phyloP scores from a whole-genome alignment of 1,140 invertebrate genomes.

The Ceratoteleas bidentatus region DNA sequence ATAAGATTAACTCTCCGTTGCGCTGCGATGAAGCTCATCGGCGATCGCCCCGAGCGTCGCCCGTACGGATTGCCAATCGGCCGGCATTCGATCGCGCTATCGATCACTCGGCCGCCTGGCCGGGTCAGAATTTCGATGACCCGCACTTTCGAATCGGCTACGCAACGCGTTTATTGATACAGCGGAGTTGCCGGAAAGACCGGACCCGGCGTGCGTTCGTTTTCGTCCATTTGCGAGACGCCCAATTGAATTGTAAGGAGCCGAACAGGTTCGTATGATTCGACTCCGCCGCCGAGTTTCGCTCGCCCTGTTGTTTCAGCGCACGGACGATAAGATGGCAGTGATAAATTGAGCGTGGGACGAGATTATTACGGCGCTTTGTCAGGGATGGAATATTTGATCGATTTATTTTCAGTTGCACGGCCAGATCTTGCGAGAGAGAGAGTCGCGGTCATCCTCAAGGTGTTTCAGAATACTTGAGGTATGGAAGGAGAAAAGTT shows the following conservation, averaged over 20 bases:
- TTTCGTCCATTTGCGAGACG: background rate
- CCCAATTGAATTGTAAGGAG: background rate
- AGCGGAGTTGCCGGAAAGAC: background rate
- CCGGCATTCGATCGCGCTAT: background rate
- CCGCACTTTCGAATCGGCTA: constrained; percentile 8
- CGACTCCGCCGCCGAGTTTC: too few relatives aligned
- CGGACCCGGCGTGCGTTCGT: background rate
- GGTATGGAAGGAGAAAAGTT: too few relatives aligned
- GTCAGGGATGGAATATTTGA: too few relatives aligned
- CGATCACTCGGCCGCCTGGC: background rate
- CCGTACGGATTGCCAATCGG: constrained; percentile 53
- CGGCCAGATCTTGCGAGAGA: too few relatives aligned
- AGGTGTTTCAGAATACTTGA: too few relatives aligned
- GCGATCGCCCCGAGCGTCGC: constrained; percentile 28
- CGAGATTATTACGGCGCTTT: too few relatives aligned
- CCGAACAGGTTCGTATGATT: too few relatives aligned
- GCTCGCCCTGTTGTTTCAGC: too few relatives aligned
- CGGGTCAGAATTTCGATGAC: constrained; percentile 32
- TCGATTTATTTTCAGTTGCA: too few relatives aligned
- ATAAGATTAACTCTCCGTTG: constrained; percentile 69
- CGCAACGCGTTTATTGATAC: constrained; percentile 27
- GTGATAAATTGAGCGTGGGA: too few relatives aligned
- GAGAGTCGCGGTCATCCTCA: too few relatives aligned
- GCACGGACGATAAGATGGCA: too few relatives aligned
- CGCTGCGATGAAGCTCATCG: constrained; percentile 44